Base-by-base conservation (phyloP, 2,888 invertebrate species). In the Synergus laeviventris region DNA sequence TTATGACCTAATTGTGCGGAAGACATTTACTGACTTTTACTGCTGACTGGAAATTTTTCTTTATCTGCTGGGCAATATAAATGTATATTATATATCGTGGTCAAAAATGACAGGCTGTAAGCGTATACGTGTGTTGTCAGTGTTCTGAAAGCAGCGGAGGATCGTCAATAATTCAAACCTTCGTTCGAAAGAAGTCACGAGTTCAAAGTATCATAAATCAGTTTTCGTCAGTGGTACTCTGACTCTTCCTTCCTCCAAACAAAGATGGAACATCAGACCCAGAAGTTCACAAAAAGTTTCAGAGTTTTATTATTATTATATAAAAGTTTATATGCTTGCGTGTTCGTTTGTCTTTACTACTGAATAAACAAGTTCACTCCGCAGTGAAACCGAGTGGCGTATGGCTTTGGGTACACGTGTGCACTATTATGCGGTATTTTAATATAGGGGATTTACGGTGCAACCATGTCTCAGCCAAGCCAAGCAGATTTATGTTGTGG, bases 401-500 rank as follows among this genome's bases (percentile, higher is more conserved):
- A 54, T 54, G 54, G 9, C 54, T 54, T 54, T 18, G 54, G 54
- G 18, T 18, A 54, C 18, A 59, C 61, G 21, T 62, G 76, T 21
- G 42, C 45, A 21, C 64, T 38, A 36, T 54, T 56, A 12, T 54
- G 74, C 42, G 74, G 60, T 60, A 45, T 75, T 79, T 79, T 76
- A 75, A 74, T 77, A 45, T 21, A 45, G 56, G n/a, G 75, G 78
- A 81, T 81, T 79, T 79, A 81, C 76, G 75, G 76, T 59, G 70
- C 74, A 74, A 70, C 75, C 78, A 74, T 76, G 78, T 78, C 78
- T 74, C 78, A 74, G 61, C 64, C 61, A 61, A 74, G 54, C 73
- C 61, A 61, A 74, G 70, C 77, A 78, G 78, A 81, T 81, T 79
- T 78, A 81, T 81, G 77, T 78, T 74, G 77, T 74, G 78, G 78